Evolutionary conservation across 2,888 invertebrate genomes (phyloP).

Genomic region (Cephonodes hylas): DNA sequence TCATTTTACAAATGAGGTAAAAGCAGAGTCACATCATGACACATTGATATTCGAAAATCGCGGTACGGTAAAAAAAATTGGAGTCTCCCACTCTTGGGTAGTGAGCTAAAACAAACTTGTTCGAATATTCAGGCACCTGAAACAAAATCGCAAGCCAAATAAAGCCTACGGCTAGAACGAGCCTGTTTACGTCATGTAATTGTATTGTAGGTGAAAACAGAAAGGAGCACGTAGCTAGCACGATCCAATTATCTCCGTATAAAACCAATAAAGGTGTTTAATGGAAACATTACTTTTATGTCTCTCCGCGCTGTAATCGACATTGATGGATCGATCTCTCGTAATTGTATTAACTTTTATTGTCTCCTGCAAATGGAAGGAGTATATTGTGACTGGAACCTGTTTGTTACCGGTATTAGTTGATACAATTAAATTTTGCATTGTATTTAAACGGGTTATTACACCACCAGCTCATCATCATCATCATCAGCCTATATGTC

Average conservation of each 20-base stretch:
- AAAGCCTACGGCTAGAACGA: no score
- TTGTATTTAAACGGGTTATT: background rate
- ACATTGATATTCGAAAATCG: no score
- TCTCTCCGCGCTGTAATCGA: background rate
- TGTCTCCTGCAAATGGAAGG: background rate
- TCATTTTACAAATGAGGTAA: no score
- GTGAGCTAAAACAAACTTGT: no score
- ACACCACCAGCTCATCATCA: no score
- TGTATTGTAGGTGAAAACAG: background rate
- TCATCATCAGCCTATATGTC: no score
- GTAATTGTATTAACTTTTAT: background rate
- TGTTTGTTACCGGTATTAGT: background rate
- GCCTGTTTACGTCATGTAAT: no score
- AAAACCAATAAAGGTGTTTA: constrained; percentile 1
- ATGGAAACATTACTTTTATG: background rate
- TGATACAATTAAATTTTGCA: background rate
- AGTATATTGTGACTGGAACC: background rate
- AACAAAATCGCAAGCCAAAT: no score
- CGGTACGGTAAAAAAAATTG: no score
- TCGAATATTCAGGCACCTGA: no score
- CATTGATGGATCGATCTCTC: background rate
- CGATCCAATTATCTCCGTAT: background rate
- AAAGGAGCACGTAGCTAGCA: background rate
- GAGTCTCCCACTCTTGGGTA: no score
- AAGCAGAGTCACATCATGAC: no score